Conservation (phyloP, 2,797 vertebrate species). For the Paramormyrops hopkinsi region DNA sequence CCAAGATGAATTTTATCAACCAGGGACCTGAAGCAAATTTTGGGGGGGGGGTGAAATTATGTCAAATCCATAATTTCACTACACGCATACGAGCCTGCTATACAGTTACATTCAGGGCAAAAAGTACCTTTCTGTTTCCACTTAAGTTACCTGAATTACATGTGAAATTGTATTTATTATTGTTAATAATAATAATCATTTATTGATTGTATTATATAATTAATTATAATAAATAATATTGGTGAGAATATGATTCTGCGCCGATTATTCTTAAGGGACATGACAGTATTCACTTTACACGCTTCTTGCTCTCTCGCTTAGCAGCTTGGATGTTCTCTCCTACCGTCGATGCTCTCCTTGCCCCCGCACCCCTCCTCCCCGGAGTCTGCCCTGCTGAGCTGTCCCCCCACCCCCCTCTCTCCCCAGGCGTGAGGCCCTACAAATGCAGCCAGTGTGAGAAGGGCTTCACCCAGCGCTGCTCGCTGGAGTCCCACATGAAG, state of each 20-base stretch:
- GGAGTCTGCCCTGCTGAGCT: neutral
- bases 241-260: neutral
- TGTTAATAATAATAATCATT: neutral
- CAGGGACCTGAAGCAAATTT: neutral
- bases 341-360: neutral
- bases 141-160: neutral
- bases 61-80: neutral
- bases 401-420: neutral
- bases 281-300: neutral
- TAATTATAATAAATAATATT: neutral
- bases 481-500: constrained; percentile 87
- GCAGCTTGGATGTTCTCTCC: neutral
- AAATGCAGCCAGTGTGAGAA: constrained; percentile 83
- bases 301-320: neutral
- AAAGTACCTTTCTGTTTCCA: neutral
- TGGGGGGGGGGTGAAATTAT: neutral
- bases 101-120: neutral
- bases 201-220: neutral
- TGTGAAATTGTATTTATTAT: neutral
- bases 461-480: constrained; percentile 92
- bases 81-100: neutral
- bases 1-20: neutral
- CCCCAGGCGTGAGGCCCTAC: constrained; percentile 80
- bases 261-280: neutral
- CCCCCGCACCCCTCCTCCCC: neutral